Percentiles rank a stretch among this genome's conserved stretches.
These are phyloP conservation scores for Hirtodrosophila alboralis DNA, from an alignment of 2,888 invertebrate genomes.

Conservation along the genomic window DNA sequence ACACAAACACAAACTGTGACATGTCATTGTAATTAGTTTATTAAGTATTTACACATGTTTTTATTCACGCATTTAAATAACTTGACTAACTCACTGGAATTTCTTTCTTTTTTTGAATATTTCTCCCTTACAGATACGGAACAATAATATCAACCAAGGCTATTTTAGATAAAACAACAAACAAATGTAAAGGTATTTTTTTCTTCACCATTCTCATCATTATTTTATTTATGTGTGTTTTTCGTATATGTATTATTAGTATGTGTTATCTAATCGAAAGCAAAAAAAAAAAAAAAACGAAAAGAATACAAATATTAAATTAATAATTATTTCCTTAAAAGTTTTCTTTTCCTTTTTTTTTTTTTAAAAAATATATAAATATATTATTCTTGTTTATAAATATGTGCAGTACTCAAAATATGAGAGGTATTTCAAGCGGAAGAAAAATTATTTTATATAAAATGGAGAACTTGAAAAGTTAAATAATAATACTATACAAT, in stretches of 20 bases:
- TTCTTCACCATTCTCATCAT: conserved; percentile 84
- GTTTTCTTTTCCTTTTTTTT: conserved; percentile 18
- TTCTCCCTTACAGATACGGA: conserved; percentile 93
- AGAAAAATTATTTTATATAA: too few relatives aligned
- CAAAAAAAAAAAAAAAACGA: conserved; percentile 23
- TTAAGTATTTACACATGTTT: conserved; percentile 9
- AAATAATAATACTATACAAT: too few relatives aligned
- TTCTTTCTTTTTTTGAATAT: conserved; percentile 7
- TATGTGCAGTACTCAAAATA: conserved; percentile 25
- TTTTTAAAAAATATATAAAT: too few relatives aligned
- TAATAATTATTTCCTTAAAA: conserved; percentile 27
- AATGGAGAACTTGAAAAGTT: too few relatives aligned
- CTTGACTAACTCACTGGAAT: conserved; percentile 23
- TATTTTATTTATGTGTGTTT: conserved; percentile 83
- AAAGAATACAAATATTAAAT: conserved; percentile 28
- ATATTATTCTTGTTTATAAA: conserved; percentile 10
- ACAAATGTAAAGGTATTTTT: conserved; percentile 99
- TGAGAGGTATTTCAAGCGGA: too few relatives aligned
- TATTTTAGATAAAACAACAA: conserved; percentile 99
- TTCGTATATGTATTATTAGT: conserved; percentile 75
- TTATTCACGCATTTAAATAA: too few relatives aligned
- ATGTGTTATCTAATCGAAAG: conserved; percentile 61
- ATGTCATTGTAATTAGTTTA: conserved; percentile 5
- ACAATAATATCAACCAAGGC: conserved; percentile 99
- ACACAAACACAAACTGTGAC: too few relatives aligned